Conservation (phyloP, 2,113 vertebrate genomes). For the Orycteropus afer region DNA sequence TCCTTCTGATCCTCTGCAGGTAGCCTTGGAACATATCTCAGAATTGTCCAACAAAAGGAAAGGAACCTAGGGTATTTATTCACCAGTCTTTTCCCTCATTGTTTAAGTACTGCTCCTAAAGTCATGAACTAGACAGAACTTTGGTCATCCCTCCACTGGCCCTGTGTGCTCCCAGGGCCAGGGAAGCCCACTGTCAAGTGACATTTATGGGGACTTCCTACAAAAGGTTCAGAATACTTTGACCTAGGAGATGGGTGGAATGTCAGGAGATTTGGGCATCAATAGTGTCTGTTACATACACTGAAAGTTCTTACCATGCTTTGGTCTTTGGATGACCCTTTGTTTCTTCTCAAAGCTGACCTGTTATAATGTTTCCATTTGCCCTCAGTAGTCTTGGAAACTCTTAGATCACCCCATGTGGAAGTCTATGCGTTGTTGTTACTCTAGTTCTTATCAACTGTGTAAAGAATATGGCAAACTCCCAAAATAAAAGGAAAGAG, state of each 20-base stretch:
- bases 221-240: neutral
- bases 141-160: neutral
- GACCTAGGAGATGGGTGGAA: neutral
- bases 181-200: too few species aligned
- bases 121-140: neutral
- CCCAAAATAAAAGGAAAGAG: neutral
- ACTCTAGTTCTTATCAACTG: neutral
- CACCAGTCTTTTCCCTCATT: neutral
- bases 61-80: neutral
- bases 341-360: neutral
- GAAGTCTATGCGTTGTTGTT: neutral
- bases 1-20: neutral
- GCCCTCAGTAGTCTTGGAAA: neutral
- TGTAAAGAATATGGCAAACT: neutral
- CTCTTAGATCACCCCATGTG: neutral
- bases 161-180: neutral
- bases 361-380: neutral
- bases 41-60: neutral
- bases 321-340: neutral
- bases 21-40: neutral
- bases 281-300: neutral
- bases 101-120: neutral
- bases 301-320: neutral
- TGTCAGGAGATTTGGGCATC: neutral
- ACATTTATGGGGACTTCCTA: fast-evolving